Base-by-base conservation (phyloP, 2,888 invertebrate species). In the Argyra leucocephala region DNA sequence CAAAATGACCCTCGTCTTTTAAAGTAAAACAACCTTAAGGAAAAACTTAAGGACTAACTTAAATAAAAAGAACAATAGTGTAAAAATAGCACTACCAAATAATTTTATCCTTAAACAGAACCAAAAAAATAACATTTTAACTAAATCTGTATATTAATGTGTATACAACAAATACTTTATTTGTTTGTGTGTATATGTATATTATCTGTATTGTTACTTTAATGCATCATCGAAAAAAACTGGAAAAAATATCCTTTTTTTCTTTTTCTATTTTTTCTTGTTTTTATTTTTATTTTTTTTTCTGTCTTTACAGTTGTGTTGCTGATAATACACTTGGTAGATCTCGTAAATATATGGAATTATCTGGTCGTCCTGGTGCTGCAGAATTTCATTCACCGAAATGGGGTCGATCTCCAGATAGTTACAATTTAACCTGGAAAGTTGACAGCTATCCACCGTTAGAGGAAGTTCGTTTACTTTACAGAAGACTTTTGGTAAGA, bases 391-490 rank as follows among this genome's bases (percentile, higher is more conserved):
- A 85, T 62, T 87, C 83, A 76, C 83, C 85, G 18, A 86, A 87
- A 26, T 84, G 86, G 71, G 85, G 88, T 63, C 80, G 84, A 57
- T 78, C 84, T 22, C 80, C 84, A 66, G 82, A 83, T 72, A 81
- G 83, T 63, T 89, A 88, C 81, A 84, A 86, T 73, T 82, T 89
- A 63, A 82, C 85, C 69, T 88, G 88, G 84, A 82, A 84, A 67
- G 86, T 88, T 63, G 88, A 88, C 80, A 87, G 87, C 76, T 88
- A 88, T 78, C 87, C 88, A 48, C 87, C 87, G 63, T 79, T 89
- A 22, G 85, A 87, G 71, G 88, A 88, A 78, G 85, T 88, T 69
- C 76, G 88, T 62, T 82, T 89, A 64, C 83, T 88, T 12, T 89
- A 88, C 73, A 80, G 88, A 69, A 86, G 87, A 74, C 81, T 88